Base-by-base conservation (phyloP, 2,888 invertebrate genomes). In the Plagiodera versicolora region DNA sequence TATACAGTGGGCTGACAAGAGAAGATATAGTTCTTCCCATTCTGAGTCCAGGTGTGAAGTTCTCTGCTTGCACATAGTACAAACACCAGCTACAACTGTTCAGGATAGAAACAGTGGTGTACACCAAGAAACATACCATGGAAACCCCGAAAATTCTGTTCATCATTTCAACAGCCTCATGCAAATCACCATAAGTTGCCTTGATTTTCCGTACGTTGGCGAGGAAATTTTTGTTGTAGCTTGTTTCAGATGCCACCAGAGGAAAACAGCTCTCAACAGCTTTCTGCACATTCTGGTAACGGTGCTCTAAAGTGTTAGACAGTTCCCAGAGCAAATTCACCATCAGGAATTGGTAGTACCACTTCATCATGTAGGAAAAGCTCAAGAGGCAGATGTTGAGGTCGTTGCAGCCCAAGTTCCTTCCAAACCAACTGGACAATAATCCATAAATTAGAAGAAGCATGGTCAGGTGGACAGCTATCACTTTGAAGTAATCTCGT, bases 61-160 rank as follows among this genome's bases (percentile, higher is more conserved):
- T 20, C 1, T n/a, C 24, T 20, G 44, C 19, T 16, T 53, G 16
- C 14, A 9, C 52, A 20, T 53, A 53, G 16, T 53, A 44, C 52
- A 53, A 44, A 10, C 52, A 39, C 44, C 52, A 53, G 35, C 39
- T 20, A 11, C 52, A 53, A 17, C 52, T 53, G 44, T 53, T 53
- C 24, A 53, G 9, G 1, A 53, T 20, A 19, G 52, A 17, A 20
- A 28, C 44, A n/a, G 44, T 44, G 5, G 44, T 53, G 24, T 44
- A 44, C 5, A 44, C 20, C 14, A 53, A 9, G 20, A 53, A 53
- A 17, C 14, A 14, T 11, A 53, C 14, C 14, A 44, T n/a, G 6
- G 39, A 16, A n/a, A 20, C 16, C 14, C 52, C 52, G 16, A 53
- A 53, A 24, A 53, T 35, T n/a, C 16, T 3, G 14, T 35, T 44